Evolutionary conservation across 2,888 invertebrate genomes (phyloP).

Genomic region (Amorpha juglandis): DNA sequence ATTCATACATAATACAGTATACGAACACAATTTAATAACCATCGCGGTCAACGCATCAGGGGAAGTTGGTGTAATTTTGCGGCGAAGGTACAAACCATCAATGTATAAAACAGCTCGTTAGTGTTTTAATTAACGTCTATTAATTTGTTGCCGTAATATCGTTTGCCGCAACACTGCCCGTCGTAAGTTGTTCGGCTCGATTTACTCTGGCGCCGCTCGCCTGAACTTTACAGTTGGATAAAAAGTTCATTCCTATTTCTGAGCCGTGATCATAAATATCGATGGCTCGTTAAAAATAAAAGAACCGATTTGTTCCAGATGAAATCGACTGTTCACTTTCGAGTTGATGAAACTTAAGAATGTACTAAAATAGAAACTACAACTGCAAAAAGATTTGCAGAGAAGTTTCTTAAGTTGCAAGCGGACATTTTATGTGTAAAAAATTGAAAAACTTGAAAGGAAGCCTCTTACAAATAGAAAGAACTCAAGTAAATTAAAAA

Average conservation of each 20-base stretch:
- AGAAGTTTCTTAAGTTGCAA: not conserved
- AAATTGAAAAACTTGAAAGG: slow-evolving; percentile 3
- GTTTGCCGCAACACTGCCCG: slow-evolving; percentile 31
- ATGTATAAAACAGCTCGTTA: slow-evolving; percentile 35
- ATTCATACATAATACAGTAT: too few relatives aligned
- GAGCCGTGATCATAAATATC: slow-evolving; percentile 6
- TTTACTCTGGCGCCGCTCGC: slow-evolving; percentile 31
- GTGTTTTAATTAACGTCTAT: slow-evolving; percentile 43
- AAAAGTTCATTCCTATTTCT: not conserved
- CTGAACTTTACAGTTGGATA: slow-evolving; percentile 7
- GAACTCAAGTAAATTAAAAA: slow-evolving; percentile 33
- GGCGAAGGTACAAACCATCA: slow-evolving; percentile 18
- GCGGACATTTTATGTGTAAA: slow-evolving; percentile 6
- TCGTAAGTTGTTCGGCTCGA: slow-evolving; percentile 36
- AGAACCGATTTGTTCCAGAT: not conserved
- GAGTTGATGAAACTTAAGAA: slow-evolving; percentile 1
- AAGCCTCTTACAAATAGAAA: slow-evolving; percentile 5
- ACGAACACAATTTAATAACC: not conserved
- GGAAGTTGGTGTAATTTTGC: slow-evolving; percentile 21
- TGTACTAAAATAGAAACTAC: not conserved
- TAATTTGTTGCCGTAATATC: slow-evolving; percentile 39
- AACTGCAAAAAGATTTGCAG: not conserved
- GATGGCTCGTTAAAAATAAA: not conserved
- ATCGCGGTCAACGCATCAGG: not conserved
- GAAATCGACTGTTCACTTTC: not conserved